Percentiles rank a stretch among this genome's conserved stretches.
phyloP scores from a whole-genome alignment of 2,113 vertebrate genomes.

The Corvus hawaiiensis region DNA sequence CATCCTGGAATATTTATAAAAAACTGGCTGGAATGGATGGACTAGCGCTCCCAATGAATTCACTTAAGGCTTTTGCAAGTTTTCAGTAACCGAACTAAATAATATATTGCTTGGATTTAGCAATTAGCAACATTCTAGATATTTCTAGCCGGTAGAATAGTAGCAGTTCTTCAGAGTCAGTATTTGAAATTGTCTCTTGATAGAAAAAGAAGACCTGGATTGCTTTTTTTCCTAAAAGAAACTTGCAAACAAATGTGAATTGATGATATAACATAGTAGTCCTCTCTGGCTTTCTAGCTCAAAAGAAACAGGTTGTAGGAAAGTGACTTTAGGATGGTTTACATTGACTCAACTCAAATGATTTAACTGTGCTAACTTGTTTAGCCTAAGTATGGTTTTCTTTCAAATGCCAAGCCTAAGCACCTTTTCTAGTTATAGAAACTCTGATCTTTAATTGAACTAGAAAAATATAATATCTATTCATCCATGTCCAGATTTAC shows the following conservation, averaged over 20 bases:
- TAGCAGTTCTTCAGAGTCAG: background rate
- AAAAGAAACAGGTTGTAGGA: background rate
- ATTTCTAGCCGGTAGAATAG: background rate
- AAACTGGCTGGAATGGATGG: background rate
- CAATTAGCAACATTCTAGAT: background rate
- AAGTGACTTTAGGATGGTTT: background rate
- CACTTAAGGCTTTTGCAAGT: background rate
- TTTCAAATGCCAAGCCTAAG: background rate
- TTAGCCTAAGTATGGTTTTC: background rate
- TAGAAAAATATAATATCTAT: background rate
- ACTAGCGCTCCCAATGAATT: background rate
- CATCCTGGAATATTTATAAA: background rate
- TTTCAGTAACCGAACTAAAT: background rate
- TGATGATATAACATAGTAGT: background rate
- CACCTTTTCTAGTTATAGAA: background rate
- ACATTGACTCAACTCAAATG: background rate
- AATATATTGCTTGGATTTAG: background rate
- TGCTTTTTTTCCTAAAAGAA: background rate
- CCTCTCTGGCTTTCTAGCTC: background rate
- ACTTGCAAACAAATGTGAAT: background rate
- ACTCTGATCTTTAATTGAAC: background rate
- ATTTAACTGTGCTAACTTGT: background rate
- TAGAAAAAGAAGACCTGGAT: fast-evolving
- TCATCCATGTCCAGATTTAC: background rate
- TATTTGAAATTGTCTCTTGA: background rate